Percentiles rank a stretch among this genome's conserved stretches.
Conservation (phyloP, 2,888 invertebrate species). For the Cryptocephalus moraei region DNA sequence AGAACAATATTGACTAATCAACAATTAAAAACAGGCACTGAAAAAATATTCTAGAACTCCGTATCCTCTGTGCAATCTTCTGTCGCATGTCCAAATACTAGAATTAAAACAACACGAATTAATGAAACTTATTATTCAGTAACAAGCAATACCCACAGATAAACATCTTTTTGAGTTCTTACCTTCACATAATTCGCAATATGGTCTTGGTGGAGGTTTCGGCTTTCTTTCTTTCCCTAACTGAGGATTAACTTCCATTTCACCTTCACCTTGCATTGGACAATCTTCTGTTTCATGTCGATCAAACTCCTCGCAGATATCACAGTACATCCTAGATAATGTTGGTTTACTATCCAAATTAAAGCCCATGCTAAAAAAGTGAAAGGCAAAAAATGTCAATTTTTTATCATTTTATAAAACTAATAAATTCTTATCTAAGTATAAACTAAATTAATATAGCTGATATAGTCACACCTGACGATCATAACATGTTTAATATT, state of each 20-base stretch:
- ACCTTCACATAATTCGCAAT: constrained; percentile 93
- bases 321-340: constrained; percentile 85
- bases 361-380: constrained; percentile 23
- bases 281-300: constrained; percentile 97
- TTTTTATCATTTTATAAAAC: not conserved
- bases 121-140: too few relatives aligned
- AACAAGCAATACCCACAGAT: too few relatives aligned
- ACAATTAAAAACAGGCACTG: too few relatives aligned
- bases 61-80: too few relatives aligned
- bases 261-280: constrained; percentile 66
- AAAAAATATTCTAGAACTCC: too few relatives aligned
- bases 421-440: not conserved
- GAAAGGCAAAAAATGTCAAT: not conserved
- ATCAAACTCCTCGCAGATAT: constrained; percentile 96
- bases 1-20: too few relatives aligned
- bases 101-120: too few relatives aligned
- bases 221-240: constrained; percentile 21
- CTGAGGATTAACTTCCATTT: constrained; percentile 29
- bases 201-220: constrained; percentile 54
- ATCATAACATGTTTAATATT: too few relatives aligned
- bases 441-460: not conserved
- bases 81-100: too few relatives aligned
- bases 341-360: constrained; percentile 14
- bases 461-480: too few relatives aligned
- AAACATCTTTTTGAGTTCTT: constrained; percentile 11